Evolutionary conservation across 2,113 vertebrate genomes (phyloP).

Genomic region (Engystomops pustulosus): DNA sequence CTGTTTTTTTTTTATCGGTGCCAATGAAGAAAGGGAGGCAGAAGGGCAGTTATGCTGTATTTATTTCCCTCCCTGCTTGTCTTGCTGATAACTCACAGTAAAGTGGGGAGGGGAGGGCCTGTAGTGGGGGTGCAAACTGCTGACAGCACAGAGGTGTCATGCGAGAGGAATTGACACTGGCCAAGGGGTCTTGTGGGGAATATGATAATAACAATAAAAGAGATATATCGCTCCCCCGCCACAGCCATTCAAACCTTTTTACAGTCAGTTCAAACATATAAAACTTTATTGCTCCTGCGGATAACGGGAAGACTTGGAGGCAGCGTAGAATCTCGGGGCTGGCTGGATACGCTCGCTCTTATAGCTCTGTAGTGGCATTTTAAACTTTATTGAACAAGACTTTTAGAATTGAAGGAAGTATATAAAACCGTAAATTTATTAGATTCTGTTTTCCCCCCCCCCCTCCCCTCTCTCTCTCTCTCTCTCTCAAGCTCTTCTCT

Average conservation of each 20-base stretch:
- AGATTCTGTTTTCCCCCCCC: constrained; percentile 75
- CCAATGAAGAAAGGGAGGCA: neutral
- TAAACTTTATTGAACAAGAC: constrained; percentile 99
- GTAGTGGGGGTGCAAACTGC: constrained; percentile 66
- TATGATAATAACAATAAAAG: constrained; percentile 96
- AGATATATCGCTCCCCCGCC: constrained; percentile 94
- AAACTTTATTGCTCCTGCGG: constrained; percentile 98
- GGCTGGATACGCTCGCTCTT: constrained; percentile 92
- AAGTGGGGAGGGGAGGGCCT: constrained; percentile 39
- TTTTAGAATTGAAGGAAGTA: constrained; percentile 95
- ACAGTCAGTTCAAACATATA: constrained; percentile 97
- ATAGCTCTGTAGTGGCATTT: constrained; percentile 96
- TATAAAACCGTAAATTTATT: constrained; percentile 97
- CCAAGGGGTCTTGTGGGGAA: constrained; percentile 89
- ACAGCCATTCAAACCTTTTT: constrained; percentile 94
- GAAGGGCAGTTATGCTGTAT: neutral
- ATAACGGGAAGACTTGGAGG: constrained; percentile 86
- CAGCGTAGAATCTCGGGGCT: constrained; percentile 87
- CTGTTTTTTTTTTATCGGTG: neutral
- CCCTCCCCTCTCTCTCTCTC: neutral
- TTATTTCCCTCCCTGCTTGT: constrained; percentile 43
- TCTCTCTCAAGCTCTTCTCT: constrained; percentile 41
- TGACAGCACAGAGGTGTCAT: constrained; percentile 86
- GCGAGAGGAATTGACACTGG: constrained; percentile 88
- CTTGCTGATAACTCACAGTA: constrained; percentile 51